Base-by-base conservation (phyloP, 2,113 vertebrate genomes). In the Telmatochromis brachygnathus region DNA sequence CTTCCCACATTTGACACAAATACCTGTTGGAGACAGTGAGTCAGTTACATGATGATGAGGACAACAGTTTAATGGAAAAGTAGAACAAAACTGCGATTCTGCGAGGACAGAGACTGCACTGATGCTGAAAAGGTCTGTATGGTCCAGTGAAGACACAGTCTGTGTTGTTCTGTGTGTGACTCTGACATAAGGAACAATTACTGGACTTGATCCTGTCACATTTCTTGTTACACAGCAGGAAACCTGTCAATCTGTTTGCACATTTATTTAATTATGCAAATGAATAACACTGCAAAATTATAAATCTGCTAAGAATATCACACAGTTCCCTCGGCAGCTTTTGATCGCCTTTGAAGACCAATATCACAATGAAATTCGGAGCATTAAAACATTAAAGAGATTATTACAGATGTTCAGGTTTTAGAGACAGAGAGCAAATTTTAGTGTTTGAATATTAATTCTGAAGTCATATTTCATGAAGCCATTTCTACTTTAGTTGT, bases 1-100 rank as follows among this genome's bases (percentile, higher is more conserved):
- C 87, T 99, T 98, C 83, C 98, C 98, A 92, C 99, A 99, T 94
- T 99, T 99, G 94, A 99, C 96, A 94, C 99, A 99, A 93, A 99
- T 98, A 93, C 99, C 99, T 99, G 96, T 84, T 65, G 65, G 56
- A 92, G 30, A 88, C 73, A 93, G 5, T 7, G 5, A 51, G 45
- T 83, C 53, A 54, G 65, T 89, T 60, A 88, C 55, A 10, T 2
- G 9, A 54, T 6, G 26, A 55, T 28, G 39, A 87, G 42, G 5
- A 45, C 19, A 82, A 12, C 2, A 23, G 39, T 37, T 37, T n/a
- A 33, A 47, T 82, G 42, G 30, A 68, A 28, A 33, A 68, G 53
- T 2, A 28, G 10, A 88, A 85, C 37, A 35, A 79, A 39, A 1
- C 51, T 14, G 54, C 6, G 4, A 77, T 47, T 5, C 58, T 79